Percentiles rank a stretch among this genome's conserved stretches.
Conservation (phyloP, 2,888 invertebrate genomes). For the Rhagophthalmus giganteus region DNA sequence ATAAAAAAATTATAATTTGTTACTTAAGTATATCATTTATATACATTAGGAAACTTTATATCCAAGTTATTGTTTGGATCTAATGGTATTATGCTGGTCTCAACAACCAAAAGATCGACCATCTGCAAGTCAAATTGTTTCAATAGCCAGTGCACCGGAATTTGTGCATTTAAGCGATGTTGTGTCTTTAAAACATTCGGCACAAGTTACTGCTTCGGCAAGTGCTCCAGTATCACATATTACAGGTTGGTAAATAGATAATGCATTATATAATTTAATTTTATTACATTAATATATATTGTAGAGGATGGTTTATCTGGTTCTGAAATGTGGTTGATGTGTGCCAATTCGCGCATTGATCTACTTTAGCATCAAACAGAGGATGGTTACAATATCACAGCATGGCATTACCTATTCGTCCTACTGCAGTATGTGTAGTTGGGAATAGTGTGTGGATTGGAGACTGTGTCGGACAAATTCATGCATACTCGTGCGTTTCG, state of each 20-base stretch:
- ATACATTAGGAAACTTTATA: slow-evolving; percentile 74
- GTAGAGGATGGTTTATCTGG: slow-evolving; percentile 61
- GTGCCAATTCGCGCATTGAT: slow-evolving; percentile 67
- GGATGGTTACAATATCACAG: slow-evolving; percentile 68
- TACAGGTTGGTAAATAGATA: slow-evolving; percentile 56
- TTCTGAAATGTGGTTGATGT: slow-evolving; percentile 77
- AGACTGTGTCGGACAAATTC: slow-evolving; percentile 82
- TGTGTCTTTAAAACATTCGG: slow-evolving; percentile 70
- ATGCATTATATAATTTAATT: too few relatives aligned
- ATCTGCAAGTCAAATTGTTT: slow-evolving; percentile 92
- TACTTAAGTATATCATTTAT: slow-evolving; percentile 7
- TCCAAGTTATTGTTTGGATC: slow-evolving; percentile 86
- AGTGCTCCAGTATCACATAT: slow-evolving; percentile 57
- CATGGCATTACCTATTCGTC: slow-evolving; percentile 61
- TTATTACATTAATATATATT: too few relatives aligned
- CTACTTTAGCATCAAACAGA: slow-evolving; percentile 59
- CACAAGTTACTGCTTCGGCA: slow-evolving; percentile 66
- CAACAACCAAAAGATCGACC: slow-evolving; percentile 85
- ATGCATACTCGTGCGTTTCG: slow-evolving; percentile 71
- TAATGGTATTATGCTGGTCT: slow-evolving; percentile 96
- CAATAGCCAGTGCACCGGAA: slow-evolving; percentile 89
- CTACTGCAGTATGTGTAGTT: slow-evolving; percentile 75
- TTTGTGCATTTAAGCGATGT: slow-evolving; percentile 86
- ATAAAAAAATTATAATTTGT: slow-evolving; percentile 3
- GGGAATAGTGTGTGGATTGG: slow-evolving; percentile 86